These are phyloP conservation scores for Erannis defoliaria DNA, from an alignment of 2,888 invertebrate genomes.

Conservation along the genomic window DNA sequence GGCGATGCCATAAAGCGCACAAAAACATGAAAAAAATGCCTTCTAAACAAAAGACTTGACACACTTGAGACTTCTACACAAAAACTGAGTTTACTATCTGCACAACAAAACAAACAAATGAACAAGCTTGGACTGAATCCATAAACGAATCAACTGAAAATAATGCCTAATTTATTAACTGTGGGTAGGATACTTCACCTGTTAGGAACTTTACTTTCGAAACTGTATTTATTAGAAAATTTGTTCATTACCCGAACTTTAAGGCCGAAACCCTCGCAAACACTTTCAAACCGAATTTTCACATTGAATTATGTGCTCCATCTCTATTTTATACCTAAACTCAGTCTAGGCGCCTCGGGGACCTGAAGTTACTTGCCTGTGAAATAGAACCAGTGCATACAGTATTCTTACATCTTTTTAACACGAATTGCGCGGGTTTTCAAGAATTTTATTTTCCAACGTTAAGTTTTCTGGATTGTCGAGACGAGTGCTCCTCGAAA, in stretches of 20 bases:
- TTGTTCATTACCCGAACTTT: neutral
- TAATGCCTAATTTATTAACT: neutral
- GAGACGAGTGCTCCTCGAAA: constrained; percentile 27
- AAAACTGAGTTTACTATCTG: too few species aligned
- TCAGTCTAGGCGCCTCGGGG: constrained; percentile 28
- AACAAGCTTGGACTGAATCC: neutral
- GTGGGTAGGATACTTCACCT: neutral
- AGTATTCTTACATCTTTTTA: constrained; percentile 41
- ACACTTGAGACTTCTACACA: too few species aligned
- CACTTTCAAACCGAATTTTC: constrained; percentile 5
- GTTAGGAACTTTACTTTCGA: neutral
- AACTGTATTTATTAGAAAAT: neutral
- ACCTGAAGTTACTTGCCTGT: constrained; percentile 40
- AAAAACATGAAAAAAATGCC: too few species aligned
- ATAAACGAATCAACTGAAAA: neutral
- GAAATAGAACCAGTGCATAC: constrained; percentile 45
- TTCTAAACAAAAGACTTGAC: too few species aligned
- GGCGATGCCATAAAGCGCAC: too few species aligned
- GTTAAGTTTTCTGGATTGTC: constrained; percentile 33
- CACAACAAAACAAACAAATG: too few species aligned
- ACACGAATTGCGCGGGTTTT: constrained; percentile 25
- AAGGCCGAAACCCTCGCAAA: neutral
- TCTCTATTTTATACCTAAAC: constrained; percentile 33
- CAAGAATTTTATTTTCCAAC: constrained; percentile 33
- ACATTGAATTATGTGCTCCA: constrained; percentile 5